A percentile compares a stretch with the other conserved stretches of the same genome.
Conservation (phyloP, 2,888 invertebrate species). For the Yponomeuta evonymella region DNA sequence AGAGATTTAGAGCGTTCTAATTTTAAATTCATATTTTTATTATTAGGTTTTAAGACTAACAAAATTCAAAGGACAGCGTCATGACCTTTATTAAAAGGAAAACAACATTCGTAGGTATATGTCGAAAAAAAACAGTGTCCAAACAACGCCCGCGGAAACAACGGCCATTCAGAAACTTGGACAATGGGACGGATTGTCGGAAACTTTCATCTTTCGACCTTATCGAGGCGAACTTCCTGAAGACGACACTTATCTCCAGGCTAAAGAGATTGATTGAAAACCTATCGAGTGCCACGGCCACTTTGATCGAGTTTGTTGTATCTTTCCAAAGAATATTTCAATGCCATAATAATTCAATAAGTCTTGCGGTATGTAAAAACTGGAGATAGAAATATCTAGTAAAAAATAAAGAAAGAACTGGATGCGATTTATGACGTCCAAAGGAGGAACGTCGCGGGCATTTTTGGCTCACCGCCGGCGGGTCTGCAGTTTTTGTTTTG, state of each 20-base stretch:
- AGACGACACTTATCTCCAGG: slow-evolving; percentile 58
- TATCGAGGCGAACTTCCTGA: slow-evolving; percentile 51
- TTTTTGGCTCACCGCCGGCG: too few relatives aligned
- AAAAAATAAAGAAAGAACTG: too few relatives aligned
- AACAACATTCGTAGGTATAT: not conserved
- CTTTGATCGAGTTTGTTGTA: not conserved
- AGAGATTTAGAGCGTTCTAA: too few relatives aligned
- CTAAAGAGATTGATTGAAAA: slow-evolving; percentile 43
- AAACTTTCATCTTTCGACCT: slow-evolving; percentile 47
- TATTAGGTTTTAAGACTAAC: too few relatives aligned
- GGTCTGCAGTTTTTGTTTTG: too few relatives aligned
- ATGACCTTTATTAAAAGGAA: too few relatives aligned
- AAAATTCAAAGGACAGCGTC: too few relatives aligned
- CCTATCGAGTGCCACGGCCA: slow-evolving; percentile 16
- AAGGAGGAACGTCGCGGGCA: too few relatives aligned
- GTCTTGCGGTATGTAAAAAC: too few relatives aligned
- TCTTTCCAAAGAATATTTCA: not conserved
- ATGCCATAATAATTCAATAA: not conserved
- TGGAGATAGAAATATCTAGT: too few relatives aligned
- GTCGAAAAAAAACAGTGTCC: slow-evolving; percentile 27
- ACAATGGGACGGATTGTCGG: slow-evolving; percentile 33
- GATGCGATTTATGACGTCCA: too few relatives aligned
- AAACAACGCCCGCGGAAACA: slow-evolving; percentile 57
- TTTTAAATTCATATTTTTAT: too few relatives aligned
- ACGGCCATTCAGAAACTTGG: slow-evolving; percentile 48